A percentile compares a stretch with the other conserved stretches of the same genome.
These are phyloP conservation scores for Blennius ocellaris DNA, from an alignment of 2,113 vertebrate species.

Conservation along the genomic window DNA sequence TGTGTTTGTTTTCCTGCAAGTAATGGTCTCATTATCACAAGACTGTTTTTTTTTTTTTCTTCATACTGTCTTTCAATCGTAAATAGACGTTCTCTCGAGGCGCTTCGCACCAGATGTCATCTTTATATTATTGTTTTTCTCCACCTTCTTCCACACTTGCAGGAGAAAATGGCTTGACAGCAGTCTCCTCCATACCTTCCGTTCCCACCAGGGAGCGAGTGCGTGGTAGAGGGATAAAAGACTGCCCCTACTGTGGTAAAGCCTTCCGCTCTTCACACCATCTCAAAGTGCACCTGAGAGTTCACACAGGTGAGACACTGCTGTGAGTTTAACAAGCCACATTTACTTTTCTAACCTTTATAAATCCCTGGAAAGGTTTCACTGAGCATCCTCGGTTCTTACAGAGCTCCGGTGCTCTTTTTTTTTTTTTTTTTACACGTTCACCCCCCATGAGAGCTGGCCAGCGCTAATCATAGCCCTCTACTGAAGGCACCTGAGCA, in stretches of 20 bases:
- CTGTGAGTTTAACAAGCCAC: constrained; percentile 56
- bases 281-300: constrained; percentile 93
- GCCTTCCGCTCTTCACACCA: constrained; percentile 94
- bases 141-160: constrained; percentile 26
- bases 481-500: constrained; percentile 51
- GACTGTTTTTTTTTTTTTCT: constrained; percentile 23
- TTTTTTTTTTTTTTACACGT: constrained; percentile 25
- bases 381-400: constrained; percentile 39
- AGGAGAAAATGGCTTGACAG: constrained; percentile 87
- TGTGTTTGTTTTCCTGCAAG: constrained; percentile 23
- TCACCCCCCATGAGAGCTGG: constrained; percentile 56
- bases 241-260: constrained; percentile 94
- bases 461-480: constrained; percentile 64
- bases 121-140: constrained; percentile 29
- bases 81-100: constrained; percentile 20
- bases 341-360: constrained; percentile 43
- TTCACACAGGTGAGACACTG: constrained; percentile 90
- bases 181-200: constrained; percentile 76
- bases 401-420: constrained; percentile 21
- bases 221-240: constrained; percentile 89
- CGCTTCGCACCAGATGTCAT: constrained; percentile 21
- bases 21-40: constrained; percentile 6
- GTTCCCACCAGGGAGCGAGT: constrained; percentile 83
- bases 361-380: constrained; percentile 61
- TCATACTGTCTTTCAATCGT: constrained; percentile 9